Evolutionary conservation across 2,888 invertebrate species (phyloP).

Genomic region (Lumbricus terrestris): DNA sequence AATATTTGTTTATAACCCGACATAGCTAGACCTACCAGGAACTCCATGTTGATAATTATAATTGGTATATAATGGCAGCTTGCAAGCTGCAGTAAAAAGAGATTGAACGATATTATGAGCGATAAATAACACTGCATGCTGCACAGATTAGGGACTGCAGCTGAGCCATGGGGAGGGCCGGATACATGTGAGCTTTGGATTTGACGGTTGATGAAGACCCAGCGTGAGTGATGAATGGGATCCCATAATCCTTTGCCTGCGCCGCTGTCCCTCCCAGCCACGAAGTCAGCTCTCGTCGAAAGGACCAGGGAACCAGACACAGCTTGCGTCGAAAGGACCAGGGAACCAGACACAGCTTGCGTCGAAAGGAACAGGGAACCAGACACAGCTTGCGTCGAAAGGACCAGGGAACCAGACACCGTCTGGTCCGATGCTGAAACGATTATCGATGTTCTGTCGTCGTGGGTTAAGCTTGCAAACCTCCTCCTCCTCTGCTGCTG

Average conservation of each 20-base stretch:
- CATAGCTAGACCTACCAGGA: not conserved
- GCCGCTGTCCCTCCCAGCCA: not conserved
- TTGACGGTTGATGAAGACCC: not conserved
- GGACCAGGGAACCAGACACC: not conserved
- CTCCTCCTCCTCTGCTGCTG: not conserved
- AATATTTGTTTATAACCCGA: no score
- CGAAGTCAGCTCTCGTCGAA: not conserved
- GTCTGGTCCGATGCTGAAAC: not conserved
- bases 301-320: not conserved
- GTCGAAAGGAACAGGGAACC: no score
- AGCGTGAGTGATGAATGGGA: not conserved
- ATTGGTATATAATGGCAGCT: not conserved
- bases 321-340: not conserved
- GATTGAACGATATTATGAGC: not conserved
- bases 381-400: no score
- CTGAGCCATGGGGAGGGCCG: not conserved
- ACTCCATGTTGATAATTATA: not conserved
- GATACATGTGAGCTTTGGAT: not conserved
- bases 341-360: no score
- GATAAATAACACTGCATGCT: not conserved
- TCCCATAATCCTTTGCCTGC: not conserved
- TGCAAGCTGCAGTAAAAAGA: no score
- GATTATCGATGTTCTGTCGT: not conserved
- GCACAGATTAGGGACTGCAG: not conserved
- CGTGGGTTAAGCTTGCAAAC: not conserved